phyloP scores from a whole-genome alignment of 2,113 vertebrate genomes.

The Pseudorhombus dupliciocellatus region DNA sequence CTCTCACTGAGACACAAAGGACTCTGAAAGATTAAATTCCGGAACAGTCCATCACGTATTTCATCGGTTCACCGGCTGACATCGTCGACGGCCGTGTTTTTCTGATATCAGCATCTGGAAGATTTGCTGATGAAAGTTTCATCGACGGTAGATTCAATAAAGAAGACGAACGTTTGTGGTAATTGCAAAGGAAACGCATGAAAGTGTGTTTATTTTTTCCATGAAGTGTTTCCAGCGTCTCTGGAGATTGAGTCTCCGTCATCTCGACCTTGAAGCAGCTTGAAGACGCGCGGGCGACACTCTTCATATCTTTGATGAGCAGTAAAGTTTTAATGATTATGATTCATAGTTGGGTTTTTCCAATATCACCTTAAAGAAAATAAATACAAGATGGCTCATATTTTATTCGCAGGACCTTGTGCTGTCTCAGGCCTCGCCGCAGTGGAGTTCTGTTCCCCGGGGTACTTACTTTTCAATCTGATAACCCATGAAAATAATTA shows the following conservation, averaged over 20 bases:
- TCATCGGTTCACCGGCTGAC: neutral
- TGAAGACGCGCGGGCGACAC: constrained; percentile 2
- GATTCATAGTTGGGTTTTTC: too few relatives aligned
- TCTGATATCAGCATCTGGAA: constrained; percentile 10
- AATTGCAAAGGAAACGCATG: neutral
- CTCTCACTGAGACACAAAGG: constrained; percentile 10
- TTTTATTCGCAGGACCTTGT: neutral
- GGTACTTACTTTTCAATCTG: constrained; percentile 52
- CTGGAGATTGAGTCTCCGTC: constrained; percentile 18
- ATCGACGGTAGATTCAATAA: neutral
- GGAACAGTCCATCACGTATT: neutral
- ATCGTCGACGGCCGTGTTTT: constrained; percentile 1
- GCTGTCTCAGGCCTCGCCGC: neutral
- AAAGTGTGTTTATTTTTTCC: neutral
- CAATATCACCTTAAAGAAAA: neutral
- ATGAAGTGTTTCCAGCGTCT: neutral
- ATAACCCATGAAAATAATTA: constrained; percentile 66
- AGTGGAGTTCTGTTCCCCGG: neutral
- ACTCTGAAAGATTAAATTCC: constrained; percentile 20
- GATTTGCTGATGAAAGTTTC: constrained; percentile 5
- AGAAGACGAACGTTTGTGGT: neutral
- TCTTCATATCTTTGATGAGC: constrained; percentile 19
- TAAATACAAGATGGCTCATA: neutral
- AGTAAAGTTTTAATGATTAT: neutral
- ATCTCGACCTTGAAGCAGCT: constrained; percentile 46